Evolutionary conservation across 2,797 vertebrate genomes (phyloP), one percentile per base, ranked within the genome.

Genomic region (Antennarius maculatus): DNA sequence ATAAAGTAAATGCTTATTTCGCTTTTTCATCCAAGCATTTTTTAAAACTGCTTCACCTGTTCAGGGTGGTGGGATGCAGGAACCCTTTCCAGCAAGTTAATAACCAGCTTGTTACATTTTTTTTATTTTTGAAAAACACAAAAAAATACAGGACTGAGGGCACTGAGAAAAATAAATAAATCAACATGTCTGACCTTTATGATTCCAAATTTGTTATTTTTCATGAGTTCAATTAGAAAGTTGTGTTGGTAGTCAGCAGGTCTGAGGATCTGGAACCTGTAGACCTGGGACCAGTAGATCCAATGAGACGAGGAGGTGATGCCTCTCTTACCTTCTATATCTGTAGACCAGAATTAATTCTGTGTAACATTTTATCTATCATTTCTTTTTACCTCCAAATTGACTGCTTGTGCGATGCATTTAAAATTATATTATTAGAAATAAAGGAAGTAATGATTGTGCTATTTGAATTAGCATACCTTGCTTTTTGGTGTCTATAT

Each of bases 1-100:
- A 87, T 71, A 80, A 78, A 81, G 66, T 8, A 50, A 56, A 61
- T 56, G 27, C 69, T 54, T 65, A 69, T 70, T 59, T 65, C 43
- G 50, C 69, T 73, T 79, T 77, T 66, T 51, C 66, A 80, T 66
- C 70, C 46, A 67, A 61, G 57, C 29, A 77, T 81, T 75, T 78
- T 83, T 70, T 76, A 69, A 69, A 81, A 77, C 73, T 16, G 54
- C 54, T 86, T 86, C 83, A 75, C 66, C 63, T 72, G 54, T 64
- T 82, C 66, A 64, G 69, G 55, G 56, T 69, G 62, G 53, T 61
- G 58, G 65, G 62, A 51, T 50, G 69, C 70, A 66, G 59, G 61
- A 65, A 53, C 43, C 31, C 61, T 45, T 82, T 59, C 74, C 67
- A 79, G 65, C 71, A 57, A 17, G 66, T 57, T 66, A 59, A 29